phyloP scores from a whole-genome alignment of 2,888 invertebrate genomes.

The Ischnura elegans region DNA sequence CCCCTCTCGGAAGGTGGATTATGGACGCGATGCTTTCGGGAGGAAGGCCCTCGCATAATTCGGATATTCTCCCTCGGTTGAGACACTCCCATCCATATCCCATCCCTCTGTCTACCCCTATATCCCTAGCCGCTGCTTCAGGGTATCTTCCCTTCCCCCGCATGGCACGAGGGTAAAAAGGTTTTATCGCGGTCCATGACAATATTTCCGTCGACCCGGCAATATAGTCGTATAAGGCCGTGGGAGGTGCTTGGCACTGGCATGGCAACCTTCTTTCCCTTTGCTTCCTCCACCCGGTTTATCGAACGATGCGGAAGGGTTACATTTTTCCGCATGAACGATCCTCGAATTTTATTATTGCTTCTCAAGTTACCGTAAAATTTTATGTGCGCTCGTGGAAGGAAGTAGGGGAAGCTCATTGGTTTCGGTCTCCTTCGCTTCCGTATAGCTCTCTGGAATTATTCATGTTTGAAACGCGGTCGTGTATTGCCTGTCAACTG shows the following conservation, averaged over 20 bases:
- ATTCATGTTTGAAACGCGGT: not conserved
- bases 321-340: not conserved
- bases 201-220: not conserved
- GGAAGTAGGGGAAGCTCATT: not conserved
- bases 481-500: not conserved
- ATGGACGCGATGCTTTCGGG: constrained; percentile 10
- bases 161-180: not conserved
- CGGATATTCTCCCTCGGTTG: not conserved
- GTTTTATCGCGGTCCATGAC: constrained; percentile 2
- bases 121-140: not conserved
- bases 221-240: not conserved
- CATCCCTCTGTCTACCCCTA: constrained; percentile 70
- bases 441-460: not conserved
- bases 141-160: constrained; percentile 54
- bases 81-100: not conserved
- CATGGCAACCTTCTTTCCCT: too few relatives aligned
- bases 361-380: not conserved
- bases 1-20: constrained; percentile 13
- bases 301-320: not conserved
- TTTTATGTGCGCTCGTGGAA: not conserved
- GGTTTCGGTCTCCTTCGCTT: not conserved
- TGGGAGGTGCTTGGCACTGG: not conserved
- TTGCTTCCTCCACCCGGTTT: not conserved
- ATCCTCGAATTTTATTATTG: not conserved
- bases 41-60: not conserved